Base-by-base conservation (phyloP, 2,888 invertebrate species). In the Teleiodes luculella region DNA sequence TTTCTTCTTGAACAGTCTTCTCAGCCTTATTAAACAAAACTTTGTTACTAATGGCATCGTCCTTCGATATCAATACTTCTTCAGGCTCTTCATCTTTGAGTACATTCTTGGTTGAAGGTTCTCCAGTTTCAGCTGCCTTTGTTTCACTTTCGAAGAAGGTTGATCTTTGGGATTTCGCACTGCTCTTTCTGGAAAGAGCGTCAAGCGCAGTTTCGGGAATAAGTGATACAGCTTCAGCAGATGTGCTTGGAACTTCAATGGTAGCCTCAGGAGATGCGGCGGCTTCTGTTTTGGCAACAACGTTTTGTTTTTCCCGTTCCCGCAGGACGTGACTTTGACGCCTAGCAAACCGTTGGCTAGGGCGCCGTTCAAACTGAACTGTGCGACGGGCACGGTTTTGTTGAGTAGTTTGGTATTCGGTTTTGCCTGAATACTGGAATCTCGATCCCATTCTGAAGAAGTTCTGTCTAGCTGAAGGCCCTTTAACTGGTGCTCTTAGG, bases 381-480 rank as follows among this genome's bases (percentile, higher is more conserved):
- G 97, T 97, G 52, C 98, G 92, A 43, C 98, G 91, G 0, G 97
- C 97, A 60, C 96, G 92, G 83, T 95, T 97, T 72, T 95, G 93
- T 72, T 96, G 96, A 7, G 98, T 96, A 24, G 97, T 96, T 89
- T 99, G 99, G 80, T 98, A 99, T 86, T 99, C 99, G 1, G 99
- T 99, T 78, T 98, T 94, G 0, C 99, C 98, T 62, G 97, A 97
- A 68, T 92, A 92, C 77, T 97, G 94, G 83, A 99, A 99, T 54
- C 99, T 92, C 11, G 99, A 99, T 52, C 99, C 99, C 97, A 99
- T 98, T 59, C 99, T 92, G 88, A 99, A 98, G 91, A 99, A 98
- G 87, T 97, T 98, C 79, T 98, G 98, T 18, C 97, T 92, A 0
- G 96, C 95, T 28, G 95, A 95, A 2, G 96, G 95, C 1, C 96